Conservation (phyloP, 1,140 invertebrate species). For the Halictus rubicundus region DNA sequence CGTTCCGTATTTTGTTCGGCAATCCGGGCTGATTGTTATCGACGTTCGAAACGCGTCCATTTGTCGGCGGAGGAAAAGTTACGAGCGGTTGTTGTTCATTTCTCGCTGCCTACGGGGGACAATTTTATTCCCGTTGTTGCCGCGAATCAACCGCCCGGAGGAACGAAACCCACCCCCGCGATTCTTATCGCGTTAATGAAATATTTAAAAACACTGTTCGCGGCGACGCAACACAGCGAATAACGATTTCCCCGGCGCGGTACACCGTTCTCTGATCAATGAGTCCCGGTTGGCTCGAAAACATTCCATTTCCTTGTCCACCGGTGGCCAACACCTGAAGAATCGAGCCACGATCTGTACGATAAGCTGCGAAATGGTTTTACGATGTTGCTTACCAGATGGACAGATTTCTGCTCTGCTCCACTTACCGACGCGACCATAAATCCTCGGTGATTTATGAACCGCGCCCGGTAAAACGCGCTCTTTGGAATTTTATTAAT, state of each 20-base stretch:
- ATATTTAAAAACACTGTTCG: conserved; percentile 6
- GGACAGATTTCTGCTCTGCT: too few relatives aligned
- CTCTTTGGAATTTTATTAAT: too few relatives aligned
- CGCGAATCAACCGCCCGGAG: background rate
- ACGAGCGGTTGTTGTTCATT: background rate
- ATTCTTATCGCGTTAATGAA: conserved; percentile 20
- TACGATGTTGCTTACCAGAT: too few relatives aligned
- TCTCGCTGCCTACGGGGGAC: background rate
- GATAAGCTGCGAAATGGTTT: too few relatives aligned
- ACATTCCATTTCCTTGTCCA: background rate
- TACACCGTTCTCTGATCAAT: background rate
- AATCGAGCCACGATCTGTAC: too few relatives aligned
- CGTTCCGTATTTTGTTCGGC: background rate
- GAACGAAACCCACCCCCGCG: too few relatives aligned
- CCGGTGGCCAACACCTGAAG: background rate
- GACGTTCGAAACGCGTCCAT: background rate
- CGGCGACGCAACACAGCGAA: background rate
- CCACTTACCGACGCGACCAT: too few relatives aligned
- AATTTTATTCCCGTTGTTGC: conserved; percentile 8
- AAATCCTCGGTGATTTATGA: background rate
- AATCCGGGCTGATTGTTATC: conserved; percentile 1
- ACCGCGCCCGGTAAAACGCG: too few relatives aligned
- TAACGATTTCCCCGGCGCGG: background rate
- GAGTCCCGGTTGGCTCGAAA: background rate
- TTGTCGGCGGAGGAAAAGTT: conserved; percentile 5